These are phyloP conservation scores for Himalopsyche japonica DNA, from an alignment of 2,888 invertebrate species.

Conservation along the genomic window DNA sequence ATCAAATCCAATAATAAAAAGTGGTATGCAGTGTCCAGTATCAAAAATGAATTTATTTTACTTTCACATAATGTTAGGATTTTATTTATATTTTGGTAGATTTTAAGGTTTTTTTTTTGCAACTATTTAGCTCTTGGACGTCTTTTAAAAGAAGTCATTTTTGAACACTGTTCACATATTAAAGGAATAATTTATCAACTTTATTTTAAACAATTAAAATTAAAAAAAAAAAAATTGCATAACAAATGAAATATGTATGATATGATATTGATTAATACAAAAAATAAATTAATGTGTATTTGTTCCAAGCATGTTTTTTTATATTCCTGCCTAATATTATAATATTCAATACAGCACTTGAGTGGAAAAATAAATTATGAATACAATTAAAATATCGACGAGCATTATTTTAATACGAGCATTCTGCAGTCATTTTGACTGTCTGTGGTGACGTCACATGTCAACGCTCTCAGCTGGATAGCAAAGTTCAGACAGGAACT, in stretches of 20 bases:
- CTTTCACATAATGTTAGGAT: too few species aligned
- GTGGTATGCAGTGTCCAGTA: too few species aligned
- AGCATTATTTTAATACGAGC: slow-evolving; percentile 1
- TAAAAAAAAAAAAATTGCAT: too few species aligned
- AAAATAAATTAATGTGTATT: background rate
- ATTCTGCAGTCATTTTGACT: slow-evolving; percentile 21
- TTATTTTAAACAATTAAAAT: too few species aligned
- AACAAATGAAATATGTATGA: background rate
- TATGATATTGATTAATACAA: background rate
- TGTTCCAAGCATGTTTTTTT: background rate
- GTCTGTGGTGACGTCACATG: slow-evolving; percentile 34
- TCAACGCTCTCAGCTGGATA: slow-evolving; percentile 38
- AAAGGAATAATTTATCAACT: too few species aligned
- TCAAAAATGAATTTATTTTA: too few species aligned
- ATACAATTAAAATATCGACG: slow-evolving; percentile 1
- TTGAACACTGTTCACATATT: too few species aligned
- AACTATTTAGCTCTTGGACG: too few species aligned
- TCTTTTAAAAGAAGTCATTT: too few species aligned
- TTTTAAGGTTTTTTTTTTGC: too few species aligned
- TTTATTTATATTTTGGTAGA: too few species aligned
- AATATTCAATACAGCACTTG: background rate
- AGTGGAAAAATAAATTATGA: background rate
- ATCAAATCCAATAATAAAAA: too few species aligned
- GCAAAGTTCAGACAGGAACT: slow-evolving; percentile 25
- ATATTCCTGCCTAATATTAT: background rate